Conservation (phyloP, 2,113 vertebrate genomes). For the Solenodon paradoxus region DNA sequence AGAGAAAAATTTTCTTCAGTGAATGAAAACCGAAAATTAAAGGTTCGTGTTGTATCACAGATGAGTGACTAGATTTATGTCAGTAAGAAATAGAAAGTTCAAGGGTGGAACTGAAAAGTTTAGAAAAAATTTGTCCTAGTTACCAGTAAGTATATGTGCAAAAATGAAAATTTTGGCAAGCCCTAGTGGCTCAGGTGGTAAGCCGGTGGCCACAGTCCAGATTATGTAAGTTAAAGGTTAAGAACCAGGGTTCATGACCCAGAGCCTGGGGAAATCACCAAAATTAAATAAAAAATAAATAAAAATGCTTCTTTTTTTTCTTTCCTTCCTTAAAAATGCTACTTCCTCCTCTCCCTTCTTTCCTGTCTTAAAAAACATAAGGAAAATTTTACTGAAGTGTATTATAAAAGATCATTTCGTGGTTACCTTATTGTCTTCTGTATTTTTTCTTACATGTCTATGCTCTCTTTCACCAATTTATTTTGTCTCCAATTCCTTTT, state of each 20-base stretch:
- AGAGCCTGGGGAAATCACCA: too few species aligned
- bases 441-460: not conserved
- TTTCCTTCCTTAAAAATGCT: too few species aligned
- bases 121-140: conserved; percentile 88
- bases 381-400: conserved; percentile 6
- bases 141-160: conserved; percentile 76
- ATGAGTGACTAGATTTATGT: conserved; percentile 82
- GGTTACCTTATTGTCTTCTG: not conserved
- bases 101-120: conserved; percentile 83
- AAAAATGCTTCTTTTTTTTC: too few species aligned
- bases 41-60: conserved; percentile 80
- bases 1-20: conserved; percentile 81
- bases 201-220: too few species aligned
- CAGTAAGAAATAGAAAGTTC: conserved; percentile 86
- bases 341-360: too few species aligned
- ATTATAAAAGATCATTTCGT: not conserved
- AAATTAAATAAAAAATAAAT: too few species aligned
- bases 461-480: not conserved
- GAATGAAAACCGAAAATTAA: conserved; percentile 87
- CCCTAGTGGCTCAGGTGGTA: too few species aligned
- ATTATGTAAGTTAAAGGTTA: too few species aligned
- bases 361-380: too few species aligned
- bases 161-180: too few species aligned
- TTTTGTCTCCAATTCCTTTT: not conserved
- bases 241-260: too few species aligned